Evolutionary conservation across 2,113 vertebrate species (phyloP).

Genomic region (Nymphicus hollandicus): DNA sequence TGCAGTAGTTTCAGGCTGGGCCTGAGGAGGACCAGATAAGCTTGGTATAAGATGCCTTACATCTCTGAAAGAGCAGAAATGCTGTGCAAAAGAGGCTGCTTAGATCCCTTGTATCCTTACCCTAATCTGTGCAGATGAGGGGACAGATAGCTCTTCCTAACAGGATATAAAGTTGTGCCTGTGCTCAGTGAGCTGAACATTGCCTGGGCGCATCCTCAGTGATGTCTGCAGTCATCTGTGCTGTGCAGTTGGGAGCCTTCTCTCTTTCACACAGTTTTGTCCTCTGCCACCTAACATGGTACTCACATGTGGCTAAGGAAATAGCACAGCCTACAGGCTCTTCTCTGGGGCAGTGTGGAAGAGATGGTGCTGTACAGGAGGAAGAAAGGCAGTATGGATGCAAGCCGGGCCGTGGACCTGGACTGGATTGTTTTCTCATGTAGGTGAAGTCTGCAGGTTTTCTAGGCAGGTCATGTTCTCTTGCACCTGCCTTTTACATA

Average conservation of each 20-base stretch:
- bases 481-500: not conserved
- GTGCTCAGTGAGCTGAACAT: not conserved
- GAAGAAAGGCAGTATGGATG: not conserved
- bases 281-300: not conserved
- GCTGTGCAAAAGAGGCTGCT: not conserved
- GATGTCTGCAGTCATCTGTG: not conserved
- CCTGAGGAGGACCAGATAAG: not conserved
- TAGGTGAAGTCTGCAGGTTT: not conserved
- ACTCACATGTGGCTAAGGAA: not conserved
- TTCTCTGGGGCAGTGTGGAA: not conserved
- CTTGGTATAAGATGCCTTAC: not conserved
- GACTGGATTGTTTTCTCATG: not conserved
- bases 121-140: not conserved
- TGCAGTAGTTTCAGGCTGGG: not conserved
- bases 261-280: not conserved
- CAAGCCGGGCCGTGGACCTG: not conserved
- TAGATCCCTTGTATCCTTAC: not conserved
- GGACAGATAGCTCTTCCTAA: not conserved
- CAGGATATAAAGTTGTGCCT: not conserved
- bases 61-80: not conserved
- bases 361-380: accelerated
- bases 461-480: not conserved
- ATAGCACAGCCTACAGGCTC: not conserved
- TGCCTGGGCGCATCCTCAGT: not conserved
- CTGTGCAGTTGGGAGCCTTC: not conserved